Conservation (phyloP, 2,888 invertebrate species). For the Tetheella fluctuosa region DNA sequence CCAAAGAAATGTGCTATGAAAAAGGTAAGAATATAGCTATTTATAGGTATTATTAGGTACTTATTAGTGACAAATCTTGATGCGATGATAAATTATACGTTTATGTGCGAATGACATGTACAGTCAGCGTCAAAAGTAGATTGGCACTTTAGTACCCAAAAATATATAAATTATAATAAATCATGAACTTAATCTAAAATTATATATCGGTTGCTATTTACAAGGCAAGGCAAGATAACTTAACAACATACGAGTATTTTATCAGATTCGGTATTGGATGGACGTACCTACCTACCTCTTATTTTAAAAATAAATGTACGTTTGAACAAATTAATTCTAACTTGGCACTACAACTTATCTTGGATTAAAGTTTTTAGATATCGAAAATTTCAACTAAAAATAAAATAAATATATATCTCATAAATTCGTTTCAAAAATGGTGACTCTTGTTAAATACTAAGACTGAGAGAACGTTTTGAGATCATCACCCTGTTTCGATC, state of each 20-base stretch:
- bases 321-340: slow-evolving; percentile 32
- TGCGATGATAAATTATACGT: background rate
- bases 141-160: too few species aligned
- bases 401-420: background rate
- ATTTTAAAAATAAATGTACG: slow-evolving; percentile 19
- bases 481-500: too few species aligned
- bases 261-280: slow-evolving; percentile 32
- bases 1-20: background rate
- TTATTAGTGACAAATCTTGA: background rate
- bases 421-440: background rate
- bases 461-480: too few species aligned
- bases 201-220: slow-evolving; percentile 6
- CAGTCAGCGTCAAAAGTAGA: too few species aligned
- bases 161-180: background rate
- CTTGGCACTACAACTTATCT: slow-evolving; percentile 32
- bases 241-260: slow-evolving; percentile 37
- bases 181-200: slow-evolving; percentile 4
- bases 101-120: background rate
- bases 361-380: too few species aligned
- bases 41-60: too few species aligned
- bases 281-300: slow-evolving; percentile 17
- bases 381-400: background rate
- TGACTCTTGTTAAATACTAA: too few species aligned
- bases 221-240: background rate
- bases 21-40: background rate